A percentile compares a stretch with the other conserved stretches of the same genome.
Evolutionary conservation across 1,140 invertebrate genomes (phyloP).

Genomic region (Thaumetopoea pityocampa): DNA sequence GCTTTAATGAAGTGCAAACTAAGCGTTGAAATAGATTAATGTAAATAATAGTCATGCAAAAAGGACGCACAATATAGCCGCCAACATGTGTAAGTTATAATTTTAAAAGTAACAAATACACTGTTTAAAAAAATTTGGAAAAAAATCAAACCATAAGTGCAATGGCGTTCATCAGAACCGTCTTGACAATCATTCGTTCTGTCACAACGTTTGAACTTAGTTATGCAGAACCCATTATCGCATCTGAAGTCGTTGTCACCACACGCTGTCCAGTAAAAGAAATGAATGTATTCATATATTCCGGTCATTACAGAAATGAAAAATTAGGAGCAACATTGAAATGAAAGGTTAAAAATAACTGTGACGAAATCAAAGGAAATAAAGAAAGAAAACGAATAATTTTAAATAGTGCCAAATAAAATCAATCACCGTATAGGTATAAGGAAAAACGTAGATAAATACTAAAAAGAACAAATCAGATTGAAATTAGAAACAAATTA

Average conservation of each 20-base stretch:
- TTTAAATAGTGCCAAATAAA: conserved; percentile 16
- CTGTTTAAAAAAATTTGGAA: conserved; percentile 22
- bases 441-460: conserved; percentile 2
- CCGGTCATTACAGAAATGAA: conserved; percentile 3
- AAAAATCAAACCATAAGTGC: conserved; percentile 70
- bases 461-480: conserved; percentile 1
- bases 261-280: conserved; percentile 66
- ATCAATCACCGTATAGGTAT: conserved; percentile 13
- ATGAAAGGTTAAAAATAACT: conserved; percentile 9
- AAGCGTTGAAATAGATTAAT: too few species aligned
- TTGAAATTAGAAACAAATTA: conserved; percentile 24
- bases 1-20: too few species aligned
- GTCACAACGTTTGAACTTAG: conserved; percentile 83
- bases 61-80: neutral
- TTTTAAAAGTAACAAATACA: conserved; percentile 8
- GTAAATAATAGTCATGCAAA: conserved; percentile 4
- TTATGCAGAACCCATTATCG: conserved; percentile 82
- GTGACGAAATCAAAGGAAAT: conserved; percentile 5
- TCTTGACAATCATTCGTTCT: conserved; percentile 84
- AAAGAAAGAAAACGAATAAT: conserved; percentile 7
- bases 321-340: conserved; percentile 13
- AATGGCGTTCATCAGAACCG: conserved; percentile 86
- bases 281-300: conserved; percentile 19
- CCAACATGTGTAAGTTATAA: conserved; percentile 2
- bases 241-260: conserved; percentile 77